Base-by-base conservation (phyloP, 2,888 invertebrate species). In the Amphipyra tragopoginis region DNA sequence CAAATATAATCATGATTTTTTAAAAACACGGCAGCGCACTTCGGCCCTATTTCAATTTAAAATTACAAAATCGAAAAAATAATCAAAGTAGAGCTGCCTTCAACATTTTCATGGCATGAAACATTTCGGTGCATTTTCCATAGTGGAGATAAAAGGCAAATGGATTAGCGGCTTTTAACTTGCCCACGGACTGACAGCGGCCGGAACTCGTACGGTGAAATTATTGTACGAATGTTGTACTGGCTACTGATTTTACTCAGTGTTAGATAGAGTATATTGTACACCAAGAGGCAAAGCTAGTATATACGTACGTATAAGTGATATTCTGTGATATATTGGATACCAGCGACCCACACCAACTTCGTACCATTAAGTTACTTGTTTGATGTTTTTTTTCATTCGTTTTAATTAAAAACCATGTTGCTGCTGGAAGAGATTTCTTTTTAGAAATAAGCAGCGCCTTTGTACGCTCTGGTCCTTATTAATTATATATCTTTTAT, bases 151-250 rank as follows among this genome's bases (percentile, higher is more conserved):
- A 83, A 85, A 86, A 85, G 82, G 90, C 87, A 90, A 90, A 90
- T 90, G 90, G 90, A 90, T 90, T 90, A 90, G 90, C 79, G 90
- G 90, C 84, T 89, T 89, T 90, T 84, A 87, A 85, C 86, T 75
- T 76, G 70, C 77, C 79, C 72, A 66, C 77, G 69, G 72, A 79
- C 76, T 76, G 81, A 76, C 79, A 38, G 34, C 68, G 53, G 45
- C 76, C 63, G 63, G 69, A 65, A 68, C 65, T 61, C 72, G 62
- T 78, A 78, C 36, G 44, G 39, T 26, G 56, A 77, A 74, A 72
- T 68, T 61, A 65, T 68, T 70, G 62, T 73, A 49, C 44, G 26
- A 13, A 36, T 5, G 15, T 6, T 47, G 15, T 29, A 7, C 10
- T 36, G 14, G 39, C 33, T 15, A 13, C 55, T n/a, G 44, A 61